Conservation (phyloP, 2,888 invertebrate genomes). For the Abrostola triplasia region DNA sequence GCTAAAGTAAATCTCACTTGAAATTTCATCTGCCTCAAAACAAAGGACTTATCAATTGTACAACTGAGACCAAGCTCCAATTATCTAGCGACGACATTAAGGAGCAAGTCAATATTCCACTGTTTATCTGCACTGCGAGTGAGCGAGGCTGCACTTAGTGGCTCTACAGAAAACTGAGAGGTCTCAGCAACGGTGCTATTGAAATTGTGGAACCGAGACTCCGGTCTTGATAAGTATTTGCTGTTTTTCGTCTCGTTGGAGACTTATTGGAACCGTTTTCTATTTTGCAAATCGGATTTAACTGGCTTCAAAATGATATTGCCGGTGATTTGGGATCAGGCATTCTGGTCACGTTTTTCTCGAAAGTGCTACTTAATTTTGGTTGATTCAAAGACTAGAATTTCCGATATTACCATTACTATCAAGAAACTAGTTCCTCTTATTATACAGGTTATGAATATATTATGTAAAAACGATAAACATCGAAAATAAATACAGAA, state of each 20-base stretch:
- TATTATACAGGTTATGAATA: too few relatives aligned
- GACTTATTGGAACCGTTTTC: slow-evolving; percentile 15
- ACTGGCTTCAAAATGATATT: background rate
- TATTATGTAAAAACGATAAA: too few relatives aligned
- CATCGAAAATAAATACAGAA: too few relatives aligned
- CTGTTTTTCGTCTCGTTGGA: slow-evolving; percentile 12
- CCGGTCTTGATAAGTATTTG: slow-evolving; percentile 17
- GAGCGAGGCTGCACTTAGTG: slow-evolving; percentile 33
- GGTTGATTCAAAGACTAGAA: too few relatives aligned
- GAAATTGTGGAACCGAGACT: slow-evolving; percentile 14
- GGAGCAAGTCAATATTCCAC: slow-evolving; percentile 22
- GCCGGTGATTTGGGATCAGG: too few relatives aligned
- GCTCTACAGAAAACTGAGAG: slow-evolving; percentile 17
- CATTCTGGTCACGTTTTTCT: too few relatives aligned
- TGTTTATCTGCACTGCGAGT: slow-evolving; percentile 34
- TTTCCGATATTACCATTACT: too few relatives aligned
- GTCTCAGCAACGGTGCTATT: slow-evolving; percentile 21
- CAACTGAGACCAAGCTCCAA: slow-evolving; percentile 27
- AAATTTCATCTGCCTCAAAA: slow-evolving; percentile 6
- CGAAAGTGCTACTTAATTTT: too few relatives aligned
- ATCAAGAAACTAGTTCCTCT: too few relatives aligned
- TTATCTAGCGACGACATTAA: slow-evolving; percentile 28
- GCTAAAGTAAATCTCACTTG: too few relatives aligned
- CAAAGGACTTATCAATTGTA: slow-evolving; percentile 10
- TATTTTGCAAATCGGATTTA: slow-evolving; percentile 13